phyloP scores from a whole-genome alignment of 2,888 invertebrate species.

The Brachypalpus laphriformis region DNA sequence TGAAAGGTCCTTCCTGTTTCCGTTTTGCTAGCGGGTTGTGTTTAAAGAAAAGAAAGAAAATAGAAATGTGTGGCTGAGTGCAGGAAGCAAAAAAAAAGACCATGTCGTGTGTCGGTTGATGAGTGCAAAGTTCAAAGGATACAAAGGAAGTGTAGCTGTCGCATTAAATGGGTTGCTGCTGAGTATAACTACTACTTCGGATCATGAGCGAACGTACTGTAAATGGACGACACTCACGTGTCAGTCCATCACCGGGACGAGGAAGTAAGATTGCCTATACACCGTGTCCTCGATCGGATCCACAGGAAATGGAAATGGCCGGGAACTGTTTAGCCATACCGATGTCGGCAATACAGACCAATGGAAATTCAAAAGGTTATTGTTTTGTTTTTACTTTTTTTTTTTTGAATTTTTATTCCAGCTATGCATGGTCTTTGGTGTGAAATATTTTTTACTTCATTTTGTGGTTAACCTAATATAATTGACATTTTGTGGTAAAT shows the following conservation, averaged over 20 bases:
- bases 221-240: conserved; percentile 81
- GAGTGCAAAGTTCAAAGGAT: conserved; percentile 21
- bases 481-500: conserved; percentile 48
- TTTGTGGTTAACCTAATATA: neutral
- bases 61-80: conserved; percentile 52
- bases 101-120: conserved; percentile 3
- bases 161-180: conserved; percentile 19
- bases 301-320: conserved; percentile 80
- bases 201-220: conserved; percentile 79
- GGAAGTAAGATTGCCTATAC: conserved; percentile 82
- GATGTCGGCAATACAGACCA: conserved; percentile 81
- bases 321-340: conserved; percentile 82
- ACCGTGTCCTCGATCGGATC: conserved; percentile 82
- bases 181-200: conserved; percentile 16
- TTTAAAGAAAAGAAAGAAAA: conserved; percentile 16
- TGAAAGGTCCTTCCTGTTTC: conserved; percentile 57
- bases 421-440: conserved; percentile 33
- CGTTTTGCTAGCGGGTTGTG: conserved; percentile 11
- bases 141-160: conserved; percentile 19
- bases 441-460: neutral
- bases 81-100: neutral
- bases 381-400: neutral
- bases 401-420: neutral
- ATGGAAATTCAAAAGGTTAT: conserved; percentile 79
- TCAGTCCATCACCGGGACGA: conserved; percentile 82